These are phyloP conservation scores for Drosophila limbata DNA, from an alignment of 2,888 invertebrate genomes.

Conservation along the genomic window DNA sequence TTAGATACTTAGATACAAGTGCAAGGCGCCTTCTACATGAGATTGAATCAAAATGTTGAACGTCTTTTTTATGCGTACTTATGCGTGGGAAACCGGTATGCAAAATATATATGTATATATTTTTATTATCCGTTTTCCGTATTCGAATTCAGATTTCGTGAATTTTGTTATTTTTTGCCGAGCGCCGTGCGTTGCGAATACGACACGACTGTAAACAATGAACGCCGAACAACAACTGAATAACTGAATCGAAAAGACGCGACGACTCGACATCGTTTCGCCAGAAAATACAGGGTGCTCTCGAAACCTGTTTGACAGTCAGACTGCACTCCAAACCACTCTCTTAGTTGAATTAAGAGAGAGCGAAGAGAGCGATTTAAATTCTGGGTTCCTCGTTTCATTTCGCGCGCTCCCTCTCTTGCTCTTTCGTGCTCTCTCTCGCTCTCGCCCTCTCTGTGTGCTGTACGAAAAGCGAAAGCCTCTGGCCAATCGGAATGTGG, in stretches of 20 bases:
- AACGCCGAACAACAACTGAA: constrained; percentile 78
- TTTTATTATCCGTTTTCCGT: constrained; percentile 12
- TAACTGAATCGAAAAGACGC: background rate
- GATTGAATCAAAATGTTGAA: constrained; percentile 32
- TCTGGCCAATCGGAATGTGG: constrained; percentile 59
- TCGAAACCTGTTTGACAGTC: constrained; percentile 45
- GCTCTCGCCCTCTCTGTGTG: constrained; percentile 39
- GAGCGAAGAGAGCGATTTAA: constrained; percentile 13
- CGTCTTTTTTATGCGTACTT: constrained; percentile 26
- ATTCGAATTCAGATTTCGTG: constrained; percentile 26
- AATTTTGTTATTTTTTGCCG: constrained; percentile 4
- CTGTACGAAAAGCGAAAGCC: constrained; percentile 73
- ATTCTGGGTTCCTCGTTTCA: background rate
- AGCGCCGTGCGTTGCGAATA: constrained; percentile 56
- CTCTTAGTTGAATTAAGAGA: constrained; percentile 38
- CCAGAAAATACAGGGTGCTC: constrained; percentile 48
- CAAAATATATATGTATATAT: constrained; percentile 19
- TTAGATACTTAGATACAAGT: background rate
- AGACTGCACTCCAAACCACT: background rate
- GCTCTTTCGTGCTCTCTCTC: constrained; percentile 13
- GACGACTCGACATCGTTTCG: constrained; percentile 1
- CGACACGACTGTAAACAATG: constrained; percentile 65
- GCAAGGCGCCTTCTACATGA: constrained; percentile 16
- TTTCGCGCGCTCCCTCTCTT: background rate
- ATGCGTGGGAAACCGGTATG: constrained; percentile 54